Conservation (phyloP, 2,888 invertebrate species). For the Ellobium chinense region DNA sequence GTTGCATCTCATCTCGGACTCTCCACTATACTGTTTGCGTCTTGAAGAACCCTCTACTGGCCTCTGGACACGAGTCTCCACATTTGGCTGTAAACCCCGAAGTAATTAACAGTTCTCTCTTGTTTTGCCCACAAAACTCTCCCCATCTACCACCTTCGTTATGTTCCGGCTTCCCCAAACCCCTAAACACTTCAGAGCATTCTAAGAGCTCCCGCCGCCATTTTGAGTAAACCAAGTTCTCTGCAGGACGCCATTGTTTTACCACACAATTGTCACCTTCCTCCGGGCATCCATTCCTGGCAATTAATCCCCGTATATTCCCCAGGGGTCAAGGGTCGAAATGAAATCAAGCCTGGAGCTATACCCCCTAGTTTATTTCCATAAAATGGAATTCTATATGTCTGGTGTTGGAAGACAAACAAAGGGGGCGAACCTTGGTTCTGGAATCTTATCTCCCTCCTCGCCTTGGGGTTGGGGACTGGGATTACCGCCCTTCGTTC, state of each 20-base stretch:
- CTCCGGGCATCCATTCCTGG: background rate
- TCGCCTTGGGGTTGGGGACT: background rate
- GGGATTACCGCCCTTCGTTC: background rate
- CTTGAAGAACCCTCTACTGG: no score
- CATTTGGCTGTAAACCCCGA: no score
- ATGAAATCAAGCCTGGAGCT: slow-evolving; percentile 18
- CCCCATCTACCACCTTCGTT: no score
- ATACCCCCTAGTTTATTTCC: slow-evolving; percentile 13
- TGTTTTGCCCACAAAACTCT: no score
- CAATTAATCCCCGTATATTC: slow-evolving; percentile 15
- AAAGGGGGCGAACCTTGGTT: background rate
- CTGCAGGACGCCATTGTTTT: slow-evolving; percentile 6
- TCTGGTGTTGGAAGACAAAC: slow-evolving; percentile 21
- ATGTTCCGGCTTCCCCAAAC: no score
- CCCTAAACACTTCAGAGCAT: background rate
- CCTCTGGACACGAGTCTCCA: no score
- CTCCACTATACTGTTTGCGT: no score
- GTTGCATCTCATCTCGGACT: no score
- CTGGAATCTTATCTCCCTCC: slow-evolving; percentile 5
- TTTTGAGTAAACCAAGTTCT: background rate
- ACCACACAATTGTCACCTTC: slow-evolving; percentile 8
- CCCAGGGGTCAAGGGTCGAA: slow-evolving; percentile 4
- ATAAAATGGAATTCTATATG: slow-evolving; percentile 7
- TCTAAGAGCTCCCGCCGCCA: background rate
- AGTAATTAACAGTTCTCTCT: no score